phyloP scores from a whole-genome alignment of 2,797 vertebrate species.

The Sebastes paucispinis region DNA sequence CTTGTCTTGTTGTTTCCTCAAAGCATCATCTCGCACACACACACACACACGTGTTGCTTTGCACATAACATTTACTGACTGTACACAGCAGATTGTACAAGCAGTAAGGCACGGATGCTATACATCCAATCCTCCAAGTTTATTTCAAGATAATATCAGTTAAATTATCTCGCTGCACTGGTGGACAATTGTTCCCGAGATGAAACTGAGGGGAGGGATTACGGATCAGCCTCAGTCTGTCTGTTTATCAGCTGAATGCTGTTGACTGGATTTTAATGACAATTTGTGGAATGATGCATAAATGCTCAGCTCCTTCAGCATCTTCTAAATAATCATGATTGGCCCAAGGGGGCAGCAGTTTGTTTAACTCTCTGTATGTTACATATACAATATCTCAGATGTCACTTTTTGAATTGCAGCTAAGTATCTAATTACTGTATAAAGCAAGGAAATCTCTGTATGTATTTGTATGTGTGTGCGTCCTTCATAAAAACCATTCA shows the following conservation, averaged over 20 bases:
- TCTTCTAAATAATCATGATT: slow-evolving; percentile 12
- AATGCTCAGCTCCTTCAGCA: background rate
- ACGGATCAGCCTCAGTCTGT: slow-evolving; percentile 21
- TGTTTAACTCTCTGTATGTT: background rate
- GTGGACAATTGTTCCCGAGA: slow-evolving; percentile 41
- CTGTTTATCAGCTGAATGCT: slow-evolving; percentile 48
- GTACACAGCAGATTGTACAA: background rate
- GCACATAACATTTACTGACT: background rate
- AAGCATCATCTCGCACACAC: background rate
- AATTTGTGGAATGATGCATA: slow-evolving; percentile 27
- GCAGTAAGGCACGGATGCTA: background rate
- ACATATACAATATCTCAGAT: background rate
- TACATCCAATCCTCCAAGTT: slow-evolving; percentile 16
- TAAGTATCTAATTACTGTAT: background rate
- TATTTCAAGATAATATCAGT: slow-evolving; percentile 42
- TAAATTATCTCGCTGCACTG: slow-evolving; percentile 32
- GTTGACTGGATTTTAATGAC: slow-evolving; percentile 64
- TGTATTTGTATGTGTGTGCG: too few relatives aligned
- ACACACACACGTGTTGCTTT: background rate
- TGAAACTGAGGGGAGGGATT: slow-evolving; percentile 49
- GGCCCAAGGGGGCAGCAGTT: slow-evolving; percentile 3
- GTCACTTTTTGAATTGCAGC: background rate
- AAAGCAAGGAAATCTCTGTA: too few relatives aligned
- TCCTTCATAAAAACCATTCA: too few relatives aligned
- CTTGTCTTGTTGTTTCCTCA: background rate